Evolutionary conservation across 2,113 vertebrate species (phyloP).

Genomic region (Leptobrachium ailaonicum): DNA sequence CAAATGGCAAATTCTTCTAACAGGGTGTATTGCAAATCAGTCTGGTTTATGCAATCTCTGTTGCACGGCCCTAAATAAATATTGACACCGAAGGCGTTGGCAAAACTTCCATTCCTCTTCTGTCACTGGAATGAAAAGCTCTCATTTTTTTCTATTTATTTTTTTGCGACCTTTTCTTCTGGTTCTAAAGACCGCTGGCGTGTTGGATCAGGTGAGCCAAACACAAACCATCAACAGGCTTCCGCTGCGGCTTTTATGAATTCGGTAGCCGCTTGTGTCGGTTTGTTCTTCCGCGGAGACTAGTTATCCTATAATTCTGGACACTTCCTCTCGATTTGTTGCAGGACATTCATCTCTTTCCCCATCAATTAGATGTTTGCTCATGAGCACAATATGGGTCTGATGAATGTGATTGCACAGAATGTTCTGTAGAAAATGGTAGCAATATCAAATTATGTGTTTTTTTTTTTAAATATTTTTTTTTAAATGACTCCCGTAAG

Average conservation of each 20-base stretch:
- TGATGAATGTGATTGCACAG: no score
- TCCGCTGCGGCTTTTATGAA: not conserved
- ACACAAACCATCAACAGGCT: not conserved
- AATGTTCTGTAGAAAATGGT: no score
- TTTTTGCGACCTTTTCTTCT: conserved; percentile 43
- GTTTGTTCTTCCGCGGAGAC: no score
- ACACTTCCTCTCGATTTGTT: no score
- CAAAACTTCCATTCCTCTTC: conserved; percentile 53
- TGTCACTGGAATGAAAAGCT: conserved; percentile 57
- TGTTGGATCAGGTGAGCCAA: conserved; percentile 54
- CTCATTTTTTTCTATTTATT: not conserved
- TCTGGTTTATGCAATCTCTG: conserved; percentile 51
- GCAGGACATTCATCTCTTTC: no score
- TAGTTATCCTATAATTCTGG: no score
- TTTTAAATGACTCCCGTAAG: no score
- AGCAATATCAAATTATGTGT: no score
- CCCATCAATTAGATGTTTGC: no score
- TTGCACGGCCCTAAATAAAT: conserved; percentile 63
- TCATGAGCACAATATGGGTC: no score
- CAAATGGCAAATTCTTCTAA: conserved; percentile 44
- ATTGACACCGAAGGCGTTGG: conserved; percentile 62
- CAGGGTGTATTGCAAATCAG: conserved; percentile 51
- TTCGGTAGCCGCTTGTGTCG: no score
- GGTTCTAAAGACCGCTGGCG: conserved; percentile 50
- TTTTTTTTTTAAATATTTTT: no score